phyloP scores from a whole-genome alignment of 1,140 invertebrate genomes.

The Druon quercuslanigerum region DNA sequence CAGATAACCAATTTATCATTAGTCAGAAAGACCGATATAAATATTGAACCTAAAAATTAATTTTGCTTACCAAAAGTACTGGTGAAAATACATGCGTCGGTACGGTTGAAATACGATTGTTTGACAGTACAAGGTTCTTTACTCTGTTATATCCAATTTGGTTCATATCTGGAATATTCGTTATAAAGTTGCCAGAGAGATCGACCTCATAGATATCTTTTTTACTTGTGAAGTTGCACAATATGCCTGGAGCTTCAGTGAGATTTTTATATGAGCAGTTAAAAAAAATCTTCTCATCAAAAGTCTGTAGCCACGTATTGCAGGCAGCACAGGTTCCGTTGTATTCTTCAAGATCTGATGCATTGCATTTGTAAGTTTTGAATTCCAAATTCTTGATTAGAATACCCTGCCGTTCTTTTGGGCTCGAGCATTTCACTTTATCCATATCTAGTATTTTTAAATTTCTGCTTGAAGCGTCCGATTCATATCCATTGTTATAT shows the following conservation, averaged over 20 bases:
- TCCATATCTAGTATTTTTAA: too few species aligned
- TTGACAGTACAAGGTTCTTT: constrained; percentile 70
- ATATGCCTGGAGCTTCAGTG: constrained; percentile 71
- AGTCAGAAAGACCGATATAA: too few species aligned
- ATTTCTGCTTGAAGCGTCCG: too few species aligned
- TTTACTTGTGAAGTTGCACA: constrained; percentile 74
- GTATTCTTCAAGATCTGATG: not conserved
- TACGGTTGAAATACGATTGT: constrained; percentile 74
- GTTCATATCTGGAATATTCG: constrained; percentile 77
- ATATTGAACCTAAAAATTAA: too few species aligned
- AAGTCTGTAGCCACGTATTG: not conserved
- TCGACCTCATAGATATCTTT: constrained; percentile 68
- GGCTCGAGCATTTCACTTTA: constrained; percentile 66
- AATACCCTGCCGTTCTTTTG: constrained; percentile 51
- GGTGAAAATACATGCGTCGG: constrained; percentile 40
- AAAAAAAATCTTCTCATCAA: constrained; percentile 61
- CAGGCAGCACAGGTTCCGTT: not conserved
- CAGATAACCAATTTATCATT: too few species aligned
- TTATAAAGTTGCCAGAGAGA: constrained; percentile 77
- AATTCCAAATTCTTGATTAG: constrained; percentile 49
- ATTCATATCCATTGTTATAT: constrained; percentile 65
- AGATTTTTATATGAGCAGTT: constrained; percentile 80
- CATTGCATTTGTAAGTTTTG: not conserved
- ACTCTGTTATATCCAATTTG: constrained; percentile 73
- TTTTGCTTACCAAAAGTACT: constrained; percentile 53